phyloP scores from a whole-genome alignment of 2,888 invertebrate genomes.

The Osmoderma eremita region DNA sequence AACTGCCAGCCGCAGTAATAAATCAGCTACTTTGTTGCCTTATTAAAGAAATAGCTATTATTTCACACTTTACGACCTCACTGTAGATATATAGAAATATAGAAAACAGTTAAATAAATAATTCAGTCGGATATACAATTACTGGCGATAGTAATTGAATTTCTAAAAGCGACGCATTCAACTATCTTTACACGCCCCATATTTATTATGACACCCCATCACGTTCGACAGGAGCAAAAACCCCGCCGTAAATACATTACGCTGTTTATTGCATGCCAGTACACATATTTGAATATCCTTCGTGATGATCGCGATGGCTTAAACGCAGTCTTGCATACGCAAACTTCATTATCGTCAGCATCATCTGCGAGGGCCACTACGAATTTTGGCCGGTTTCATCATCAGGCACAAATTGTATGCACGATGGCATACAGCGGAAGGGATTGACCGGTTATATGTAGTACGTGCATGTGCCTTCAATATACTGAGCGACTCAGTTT shows the following conservation, averaged over 20 bases:
- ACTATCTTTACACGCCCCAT: neutral
- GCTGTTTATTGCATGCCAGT: slow-evolving; percentile 49
- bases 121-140: neutral
- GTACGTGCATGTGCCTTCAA: no score
- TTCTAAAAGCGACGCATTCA: slow-evolving; percentile 9
- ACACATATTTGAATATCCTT: slow-evolving; percentile 51
- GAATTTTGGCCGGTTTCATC: slow-evolving; percentile 17
- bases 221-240: neutral
- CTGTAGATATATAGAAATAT: no score
- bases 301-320: slow-evolving; percentile 49
- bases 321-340: slow-evolving; percentile 54
- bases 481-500: no score
- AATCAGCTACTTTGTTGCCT: no score
- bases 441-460: slow-evolving; percentile 6
- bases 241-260: slow-evolving; percentile 46
- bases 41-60: no score
- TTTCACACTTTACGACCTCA: no score
- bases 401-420: slow-evolving; percentile 17
- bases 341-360: slow-evolving; percentile 51
- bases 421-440: slow-evolving; percentile 2
- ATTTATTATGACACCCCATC: slow-evolving; percentile 14
- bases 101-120: no score
- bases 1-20: no score
- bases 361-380: neutral
- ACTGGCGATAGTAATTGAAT: neutral